A percentile compares a stretch with the other conserved stretches of the same genome.
These are phyloP conservation scores for Grammomys surdaster DNA, from an alignment of 2,113 vertebrate genomes.

Conservation along the genomic window DNA sequence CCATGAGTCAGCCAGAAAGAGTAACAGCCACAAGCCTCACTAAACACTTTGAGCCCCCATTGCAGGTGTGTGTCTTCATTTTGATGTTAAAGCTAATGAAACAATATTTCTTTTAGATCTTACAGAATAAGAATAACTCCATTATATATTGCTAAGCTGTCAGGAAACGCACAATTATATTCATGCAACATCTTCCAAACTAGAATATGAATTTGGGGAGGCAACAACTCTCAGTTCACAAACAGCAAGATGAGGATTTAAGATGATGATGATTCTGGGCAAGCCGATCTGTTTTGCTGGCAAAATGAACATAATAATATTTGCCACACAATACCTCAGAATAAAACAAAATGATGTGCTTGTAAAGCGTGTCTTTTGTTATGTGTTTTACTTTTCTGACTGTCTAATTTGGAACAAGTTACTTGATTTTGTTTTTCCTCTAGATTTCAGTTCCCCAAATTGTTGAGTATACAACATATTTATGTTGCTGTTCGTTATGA, in stretches of 20 bases:
- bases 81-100: slow-evolving; percentile 21
- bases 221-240: not conserved
- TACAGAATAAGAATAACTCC: not conserved
- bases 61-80: not conserved
- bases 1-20: not conserved
- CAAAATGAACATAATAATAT: not conserved
- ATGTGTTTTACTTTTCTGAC: not conserved
- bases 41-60: not conserved
- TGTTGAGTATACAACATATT: not conserved
- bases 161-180: not conserved
- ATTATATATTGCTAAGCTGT: not conserved
- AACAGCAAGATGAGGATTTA: not conserved
- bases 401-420: not conserved
- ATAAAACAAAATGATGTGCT: not conserved
- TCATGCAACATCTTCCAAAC: not conserved
- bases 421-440: not conserved
- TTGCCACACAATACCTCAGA: slow-evolving; percentile 9
- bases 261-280: not conserved
- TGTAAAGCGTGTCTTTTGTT: not conserved
- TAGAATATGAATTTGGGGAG: not conserved
- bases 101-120: not conserved
- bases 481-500: not conserved
- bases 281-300: not conserved
- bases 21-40: not conserved
- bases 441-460: not conserved